Conservation (phyloP, 2,113 vertebrate species). For the Anas platyrhynchos region DNA sequence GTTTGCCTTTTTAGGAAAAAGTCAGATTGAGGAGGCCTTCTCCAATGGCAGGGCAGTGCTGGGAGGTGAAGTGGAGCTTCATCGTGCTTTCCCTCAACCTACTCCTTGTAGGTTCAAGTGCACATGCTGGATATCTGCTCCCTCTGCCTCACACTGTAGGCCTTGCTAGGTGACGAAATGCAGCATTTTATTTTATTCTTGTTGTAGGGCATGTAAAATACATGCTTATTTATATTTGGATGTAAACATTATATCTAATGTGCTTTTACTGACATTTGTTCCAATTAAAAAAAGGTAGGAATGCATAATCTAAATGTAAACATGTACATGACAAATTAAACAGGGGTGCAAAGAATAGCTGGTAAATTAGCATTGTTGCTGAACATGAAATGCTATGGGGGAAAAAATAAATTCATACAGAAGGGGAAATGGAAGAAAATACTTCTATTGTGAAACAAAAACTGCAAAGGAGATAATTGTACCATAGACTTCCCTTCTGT, state of each 20-base stretch:
- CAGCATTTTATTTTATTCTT: not conserved
- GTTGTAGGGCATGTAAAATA: not conserved
- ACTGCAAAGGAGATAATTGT: not conserved
- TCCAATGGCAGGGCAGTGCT: not conserved
- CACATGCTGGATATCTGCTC: not conserved
- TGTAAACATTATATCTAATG: not conserved
- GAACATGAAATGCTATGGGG: not conserved
- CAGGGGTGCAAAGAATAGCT: not conserved
- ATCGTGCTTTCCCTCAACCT: not conserved
- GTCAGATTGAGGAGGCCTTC: not conserved
- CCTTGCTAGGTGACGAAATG: not conserved
- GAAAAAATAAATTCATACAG: not conserved
- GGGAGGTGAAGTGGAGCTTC: not conserved
- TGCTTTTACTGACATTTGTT: not conserved
- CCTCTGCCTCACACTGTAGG: fast-evolving
- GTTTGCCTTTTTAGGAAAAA: not conserved
- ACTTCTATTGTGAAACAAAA: not conserved
- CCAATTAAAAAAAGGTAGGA: not conserved
- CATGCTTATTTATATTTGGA: not conserved
- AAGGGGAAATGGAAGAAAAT: not conserved
- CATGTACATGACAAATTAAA: not conserved
- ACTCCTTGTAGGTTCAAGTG: not conserved
- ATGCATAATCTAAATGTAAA: not conserved
- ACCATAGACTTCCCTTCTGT: not conserved
- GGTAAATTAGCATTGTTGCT: not conserved